These are phyloP conservation scores for Phymastichus coffea DNA, from an alignment of 1,140 invertebrate genomes.

Conservation along the genomic window DNA sequence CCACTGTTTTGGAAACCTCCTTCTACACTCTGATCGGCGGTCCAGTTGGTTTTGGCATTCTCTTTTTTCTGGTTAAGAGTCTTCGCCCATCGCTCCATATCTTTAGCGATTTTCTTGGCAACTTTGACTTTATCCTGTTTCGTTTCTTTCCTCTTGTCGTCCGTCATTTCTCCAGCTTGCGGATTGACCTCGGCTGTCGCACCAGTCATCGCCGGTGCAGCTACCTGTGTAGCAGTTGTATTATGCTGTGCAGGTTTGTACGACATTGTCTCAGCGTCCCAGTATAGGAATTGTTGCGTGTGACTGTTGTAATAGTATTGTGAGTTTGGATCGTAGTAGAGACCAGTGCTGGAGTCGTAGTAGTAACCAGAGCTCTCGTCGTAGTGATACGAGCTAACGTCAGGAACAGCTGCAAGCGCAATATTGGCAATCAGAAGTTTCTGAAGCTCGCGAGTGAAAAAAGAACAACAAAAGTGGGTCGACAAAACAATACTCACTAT, in stretches of 20 bases:
- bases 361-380: conserved; percentile 96
- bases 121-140: conserved; percentile 93
- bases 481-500: conserved; percentile 64
- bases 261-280: conserved; percentile 81
- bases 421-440: background rate
- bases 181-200: background rate
- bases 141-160: conserved; percentile 60
- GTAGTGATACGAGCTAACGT: conserved; percentile 89
- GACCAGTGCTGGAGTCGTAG: conserved; percentile 87
- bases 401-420: conserved; percentile 69
- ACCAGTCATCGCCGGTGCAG: background rate
- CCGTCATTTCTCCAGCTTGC: too few relatives aligned
- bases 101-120: conserved; percentile 96
- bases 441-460: too few relatives aligned
- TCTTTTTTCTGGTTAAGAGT: conserved; percentile 97
- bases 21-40: conserved; percentile 55
- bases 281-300: conserved; percentile 91
- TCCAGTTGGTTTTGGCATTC: conserved; percentile 67
- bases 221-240: background rate
- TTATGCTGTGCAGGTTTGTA: conserved; percentile 68
- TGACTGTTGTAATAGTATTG: conserved; percentile 93
- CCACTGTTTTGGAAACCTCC: conserved; percentile 34
- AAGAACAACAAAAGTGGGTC: too few relatives aligned
- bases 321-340: conserved; percentile 95
- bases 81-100: conserved; percentile 86